These are phyloP conservation scores for Phacellophora camtschatica DNA, from an alignment of 30 jellyfish, hydroid and myxozoan species.

Conservation along the genomic window DNA sequence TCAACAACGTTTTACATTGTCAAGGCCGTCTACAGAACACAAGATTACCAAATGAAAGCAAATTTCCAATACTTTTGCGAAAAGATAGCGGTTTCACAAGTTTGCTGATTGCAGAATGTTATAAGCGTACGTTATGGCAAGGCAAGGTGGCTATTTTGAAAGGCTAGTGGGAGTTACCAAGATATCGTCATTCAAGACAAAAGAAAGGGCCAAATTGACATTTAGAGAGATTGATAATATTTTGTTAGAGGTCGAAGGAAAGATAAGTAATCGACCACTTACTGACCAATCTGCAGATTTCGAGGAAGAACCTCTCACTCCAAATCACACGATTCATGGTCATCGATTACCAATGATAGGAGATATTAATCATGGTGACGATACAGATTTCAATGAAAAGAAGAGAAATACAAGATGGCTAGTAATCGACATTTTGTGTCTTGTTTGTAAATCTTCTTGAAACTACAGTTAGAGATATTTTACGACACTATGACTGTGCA, in stretches of 20 bases:
- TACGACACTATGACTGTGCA: not conserved
- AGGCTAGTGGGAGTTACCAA: not conserved
- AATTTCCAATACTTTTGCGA: constrained; percentile 29
- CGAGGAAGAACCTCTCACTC: constrained; percentile 12
- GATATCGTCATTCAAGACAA: not conserved
- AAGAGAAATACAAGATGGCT: constrained; percentile 5
- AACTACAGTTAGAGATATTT: too few relatives aligned
- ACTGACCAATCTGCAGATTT: not conserved
- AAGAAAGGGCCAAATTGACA: not conserved
- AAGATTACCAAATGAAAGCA: constrained; percentile 1
- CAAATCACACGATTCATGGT: constrained; percentile 32
- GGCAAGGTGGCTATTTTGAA: not conserved
- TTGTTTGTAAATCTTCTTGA: too few relatives aligned
- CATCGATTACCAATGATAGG: constrained; percentile 22
- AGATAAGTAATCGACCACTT: not conserved
- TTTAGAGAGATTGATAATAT: not conserved
- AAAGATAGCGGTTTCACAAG: constrained; percentile 9
- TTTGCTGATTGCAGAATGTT: constrained; percentile 16
- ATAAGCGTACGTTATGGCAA: not conserved
- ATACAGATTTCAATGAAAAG: constrained; percentile 21
- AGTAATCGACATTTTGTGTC: too few relatives aligned
- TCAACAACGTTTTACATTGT: not conserved
- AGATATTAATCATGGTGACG: constrained; percentile 20
- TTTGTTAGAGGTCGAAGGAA: not conserved
- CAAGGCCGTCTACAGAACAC: constrained; percentile 34